A percentile compares a stretch with the other conserved stretches of the same genome.
Conservation (phyloP, 2,888 invertebrate species). For the Polymixis flavicincta region DNA sequence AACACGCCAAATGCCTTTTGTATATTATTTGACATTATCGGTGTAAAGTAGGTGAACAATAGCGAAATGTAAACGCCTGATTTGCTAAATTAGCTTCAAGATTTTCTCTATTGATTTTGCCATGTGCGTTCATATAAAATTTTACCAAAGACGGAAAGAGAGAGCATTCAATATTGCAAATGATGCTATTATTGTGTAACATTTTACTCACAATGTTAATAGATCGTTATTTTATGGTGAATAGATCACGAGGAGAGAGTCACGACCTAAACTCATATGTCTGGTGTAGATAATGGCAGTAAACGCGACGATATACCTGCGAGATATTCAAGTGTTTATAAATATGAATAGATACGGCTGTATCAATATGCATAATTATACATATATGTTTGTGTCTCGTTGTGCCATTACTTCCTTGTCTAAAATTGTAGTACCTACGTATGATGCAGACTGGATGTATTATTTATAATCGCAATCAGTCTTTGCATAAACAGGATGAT, state of each 20-base stretch:
- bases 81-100: not conserved
- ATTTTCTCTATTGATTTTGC: not conserved
- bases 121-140: not conserved
- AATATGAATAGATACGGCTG: constrained; percentile 20
- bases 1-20: not conserved
- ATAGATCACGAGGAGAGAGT: constrained; percentile 27
- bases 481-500: not conserved
- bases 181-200: constrained; percentile 10
- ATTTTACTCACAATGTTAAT: constrained; percentile 18
- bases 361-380: constrained; percentile 17
- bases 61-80: not conserved
- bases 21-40: not conserved
- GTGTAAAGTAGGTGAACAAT: not conserved
- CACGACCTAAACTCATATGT: constrained; percentile 55
- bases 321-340: constrained; percentile 13
- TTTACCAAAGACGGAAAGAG: not conserved
- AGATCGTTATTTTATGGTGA: not conserved
- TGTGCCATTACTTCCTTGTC: constrained; percentile 46
- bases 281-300: constrained; percentile 37
- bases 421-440: constrained; percentile 4
- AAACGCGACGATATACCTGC: not conserved
- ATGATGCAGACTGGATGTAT: not conserved
- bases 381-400: constrained; percentile 11
- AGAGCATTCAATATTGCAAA: not conserved
- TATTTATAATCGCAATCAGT: not conserved